phyloP scores from a whole-genome alignment of 2,797 vertebrate species.

The Arctocebus calabarensis region DNA sequence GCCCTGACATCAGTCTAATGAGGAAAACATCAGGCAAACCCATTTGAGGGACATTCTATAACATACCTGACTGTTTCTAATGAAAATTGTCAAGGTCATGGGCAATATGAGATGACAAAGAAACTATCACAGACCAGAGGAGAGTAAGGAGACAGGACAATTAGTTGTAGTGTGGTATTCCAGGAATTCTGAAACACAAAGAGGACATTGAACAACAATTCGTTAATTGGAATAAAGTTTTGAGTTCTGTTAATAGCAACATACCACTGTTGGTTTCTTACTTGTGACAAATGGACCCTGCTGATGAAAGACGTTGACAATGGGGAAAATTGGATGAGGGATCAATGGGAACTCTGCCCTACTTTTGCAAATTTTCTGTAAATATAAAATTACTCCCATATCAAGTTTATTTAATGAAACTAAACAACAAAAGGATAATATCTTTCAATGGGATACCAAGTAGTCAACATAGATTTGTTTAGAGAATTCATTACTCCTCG shows the following conservation, averaged over 20 bases:
- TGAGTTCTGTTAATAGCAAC: background rate
- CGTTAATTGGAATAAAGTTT: background rate
- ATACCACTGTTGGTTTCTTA: background rate
- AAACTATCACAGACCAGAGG: background rate
- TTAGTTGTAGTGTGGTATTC: background rate
- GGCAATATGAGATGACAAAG: background rate
- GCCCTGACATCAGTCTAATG: background rate
- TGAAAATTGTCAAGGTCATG: background rate
- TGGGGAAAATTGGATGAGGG: background rate
- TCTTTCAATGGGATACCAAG: background rate
- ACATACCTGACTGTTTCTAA: background rate
- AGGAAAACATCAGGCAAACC: background rate
- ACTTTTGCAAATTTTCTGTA: background rate
- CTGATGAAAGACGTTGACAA: background rate
- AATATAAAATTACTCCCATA: conserved; percentile 2
- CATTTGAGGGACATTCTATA: background rate
- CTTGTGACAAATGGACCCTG: background rate
- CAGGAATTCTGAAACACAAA: background rate
- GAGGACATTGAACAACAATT: background rate
- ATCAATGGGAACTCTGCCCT: background rate
- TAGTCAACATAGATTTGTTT: conserved; percentile 26
- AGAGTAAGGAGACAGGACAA: background rate
- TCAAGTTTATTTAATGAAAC: conserved; percentile 20
- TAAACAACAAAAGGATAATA: background rate
- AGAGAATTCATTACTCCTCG: background rate